These are phyloP conservation scores for Saccostrea glomerata DNA, from an alignment of 1,140 invertebrate genomes.

Conservation along the genomic window DNA sequence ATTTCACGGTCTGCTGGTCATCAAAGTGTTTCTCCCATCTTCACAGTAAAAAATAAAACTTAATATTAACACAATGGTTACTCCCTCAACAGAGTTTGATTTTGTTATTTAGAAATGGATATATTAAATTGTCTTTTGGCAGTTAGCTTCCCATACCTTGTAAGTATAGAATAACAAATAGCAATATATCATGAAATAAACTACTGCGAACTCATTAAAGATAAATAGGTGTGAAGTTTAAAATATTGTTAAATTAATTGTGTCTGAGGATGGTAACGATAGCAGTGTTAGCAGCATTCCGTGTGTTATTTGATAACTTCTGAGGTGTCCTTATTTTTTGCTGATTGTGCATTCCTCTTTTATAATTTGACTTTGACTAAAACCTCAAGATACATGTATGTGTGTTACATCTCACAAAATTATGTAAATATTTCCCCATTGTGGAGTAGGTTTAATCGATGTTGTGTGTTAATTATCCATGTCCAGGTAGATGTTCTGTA, in stretches of 20 bases:
- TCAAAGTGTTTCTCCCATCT: neutral
- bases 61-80: too few relatives aligned
- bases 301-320: neutral
- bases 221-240: neutral
- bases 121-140: too few relatives aligned
- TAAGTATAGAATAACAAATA: too few relatives aligned
- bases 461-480: conserved; percentile 17
- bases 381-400: neutral
- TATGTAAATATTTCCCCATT: conserved; percentile 33
- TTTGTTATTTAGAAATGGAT: too few relatives aligned
- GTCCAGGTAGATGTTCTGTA: conserved; percentile 19
- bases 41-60: neutral
- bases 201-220: too few relatives aligned
- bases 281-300: neutral
- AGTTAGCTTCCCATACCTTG: too few relatives aligned
- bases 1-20: conserved; percentile 3
- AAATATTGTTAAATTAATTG: neutral
- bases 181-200: too few relatives aligned
- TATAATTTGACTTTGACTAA: neutral
- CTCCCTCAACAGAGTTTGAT: too few relatives aligned
- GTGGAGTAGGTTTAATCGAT: conserved; percentile 27
- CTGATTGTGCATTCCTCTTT: neutral
- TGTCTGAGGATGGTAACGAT: neutral
- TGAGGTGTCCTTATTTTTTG: neutral
- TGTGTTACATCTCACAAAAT: neutral